A percentile compares a stretch with the other conserved stretches of the same genome.
These are phyloP conservation scores for Leptestheria dahalacensis DNA, from an alignment of 1,140 invertebrate genomes.

Conservation along the genomic window DNA sequence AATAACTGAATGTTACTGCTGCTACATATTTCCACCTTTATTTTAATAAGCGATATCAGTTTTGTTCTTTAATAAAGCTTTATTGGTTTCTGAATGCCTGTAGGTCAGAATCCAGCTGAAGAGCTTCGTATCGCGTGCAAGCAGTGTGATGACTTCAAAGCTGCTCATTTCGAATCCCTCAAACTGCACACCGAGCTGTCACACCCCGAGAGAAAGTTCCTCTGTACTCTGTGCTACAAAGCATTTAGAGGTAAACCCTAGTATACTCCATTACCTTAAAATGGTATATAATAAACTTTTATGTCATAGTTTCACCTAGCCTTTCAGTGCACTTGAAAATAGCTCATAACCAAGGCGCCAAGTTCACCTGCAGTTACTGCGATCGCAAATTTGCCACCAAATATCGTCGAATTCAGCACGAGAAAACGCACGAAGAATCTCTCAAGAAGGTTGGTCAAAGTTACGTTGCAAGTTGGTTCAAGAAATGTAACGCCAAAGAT, in stretches of 20 bases:
- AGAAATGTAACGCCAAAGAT: not conserved
- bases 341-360: slow-evolving; percentile 34
- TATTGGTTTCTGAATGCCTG: not conserved
- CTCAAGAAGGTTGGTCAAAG: not conserved
- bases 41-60: too few relatives aligned
- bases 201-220: slow-evolving; percentile 33
- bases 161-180: slow-evolving; percentile 35
- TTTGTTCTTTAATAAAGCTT: not conserved
- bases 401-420: slow-evolving; percentile 7
- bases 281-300: not conserved
- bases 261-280: not conserved
- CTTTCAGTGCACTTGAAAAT: slow-evolving; percentile 65
- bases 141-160: slow-evolving; percentile 53
- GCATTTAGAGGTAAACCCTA: slow-evolving; percentile 22
- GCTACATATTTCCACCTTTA: too few relatives aligned
- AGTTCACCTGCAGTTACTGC: slow-evolving; percentile 7
- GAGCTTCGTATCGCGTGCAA: slow-evolving; percentile 47
- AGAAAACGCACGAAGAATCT: slow-evolving; percentile 1
- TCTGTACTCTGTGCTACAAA: slow-evolving; percentile 60
- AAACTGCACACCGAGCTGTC: not conserved
- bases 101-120: slow-evolving; percentile 28
- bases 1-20: too few relatives aligned
- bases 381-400: slow-evolving; percentile 11
- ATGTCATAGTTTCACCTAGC: slow-evolving; percentile 56
- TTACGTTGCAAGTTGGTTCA: not conserved